Evolutionary conservation across 2,113 vertebrate genomes (phyloP).

Genomic region (Chlamydotis undulata): DNA sequence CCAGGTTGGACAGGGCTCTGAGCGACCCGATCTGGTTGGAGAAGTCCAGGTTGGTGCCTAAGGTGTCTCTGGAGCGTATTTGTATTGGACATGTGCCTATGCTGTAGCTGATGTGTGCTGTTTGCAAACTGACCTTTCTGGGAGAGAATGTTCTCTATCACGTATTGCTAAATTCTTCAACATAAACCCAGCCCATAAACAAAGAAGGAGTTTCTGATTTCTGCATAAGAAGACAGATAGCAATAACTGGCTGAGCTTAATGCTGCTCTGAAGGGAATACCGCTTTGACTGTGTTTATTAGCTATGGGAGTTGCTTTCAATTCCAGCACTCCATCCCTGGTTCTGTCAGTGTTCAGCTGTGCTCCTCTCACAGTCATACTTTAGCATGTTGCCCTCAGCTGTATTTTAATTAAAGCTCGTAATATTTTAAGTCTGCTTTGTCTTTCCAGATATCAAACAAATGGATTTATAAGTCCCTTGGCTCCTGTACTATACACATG

Average conservation of each 20-base stretch:
- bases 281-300: not conserved
- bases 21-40: too few species aligned
- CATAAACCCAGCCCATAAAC: not conserved
- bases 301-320: not conserved
- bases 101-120: not conserved
- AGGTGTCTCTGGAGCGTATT: not conserved
- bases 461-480: constrained; percentile 31
- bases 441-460: constrained; percentile 37
- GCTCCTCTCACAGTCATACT: not conserved
- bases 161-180: not conserved
- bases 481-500: not conserved
- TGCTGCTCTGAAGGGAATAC: not conserved
- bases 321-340: not conserved
- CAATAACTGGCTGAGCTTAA: not conserved
- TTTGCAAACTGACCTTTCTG: not conserved
- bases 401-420: constrained; percentile 36
- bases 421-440: constrained; percentile 54
- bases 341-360: not conserved
- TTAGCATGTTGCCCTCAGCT: not conserved
- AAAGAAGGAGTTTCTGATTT: not conserved
- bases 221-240: not conserved
- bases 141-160: not conserved
- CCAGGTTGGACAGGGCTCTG: too few species aligned
- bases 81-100: not conserved
- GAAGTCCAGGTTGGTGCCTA: not conserved